Evolutionary conservation across 2,797 vertebrate species (phyloP).

Genomic region (Notamacropus eugenii): DNA sequence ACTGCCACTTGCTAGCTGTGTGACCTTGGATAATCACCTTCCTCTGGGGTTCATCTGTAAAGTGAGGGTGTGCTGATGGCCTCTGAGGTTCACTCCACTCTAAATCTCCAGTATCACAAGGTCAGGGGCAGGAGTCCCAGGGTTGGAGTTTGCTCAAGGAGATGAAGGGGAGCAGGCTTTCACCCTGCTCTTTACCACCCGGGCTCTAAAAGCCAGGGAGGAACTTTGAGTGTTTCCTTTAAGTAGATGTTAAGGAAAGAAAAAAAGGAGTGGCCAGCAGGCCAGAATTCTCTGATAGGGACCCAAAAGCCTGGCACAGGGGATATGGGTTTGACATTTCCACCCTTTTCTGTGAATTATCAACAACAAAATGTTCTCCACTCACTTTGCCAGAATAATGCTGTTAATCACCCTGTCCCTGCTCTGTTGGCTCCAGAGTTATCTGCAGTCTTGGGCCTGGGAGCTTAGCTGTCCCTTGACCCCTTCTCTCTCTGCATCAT

Average conservation of each 20-base stretch:
- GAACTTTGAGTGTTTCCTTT: background rate
- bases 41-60: background rate
- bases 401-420: constrained; percentile 52
- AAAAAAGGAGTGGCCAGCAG: background rate
- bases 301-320: background rate
- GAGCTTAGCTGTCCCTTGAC: background rate
- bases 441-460: constrained; percentile 21
- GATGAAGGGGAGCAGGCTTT: background rate
- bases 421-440: background rate
- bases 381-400: constrained; percentile 35
- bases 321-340: constrained; percentile 37
- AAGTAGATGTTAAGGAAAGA: background rate
- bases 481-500: background rate
- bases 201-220: background rate
- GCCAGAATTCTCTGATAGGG: background rate
- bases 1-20: background rate
- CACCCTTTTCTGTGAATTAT: constrained; percentile 24
- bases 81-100: background rate
- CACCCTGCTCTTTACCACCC: background rate
- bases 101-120: background rate
- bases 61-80: background rate
- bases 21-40: background rate
- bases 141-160: background rate
- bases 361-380: constrained; percentile 61
- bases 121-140: background rate